phyloP scores from a whole-genome alignment of 1,140 invertebrate genomes.

The Bombus haemorrhoidalis region DNA sequence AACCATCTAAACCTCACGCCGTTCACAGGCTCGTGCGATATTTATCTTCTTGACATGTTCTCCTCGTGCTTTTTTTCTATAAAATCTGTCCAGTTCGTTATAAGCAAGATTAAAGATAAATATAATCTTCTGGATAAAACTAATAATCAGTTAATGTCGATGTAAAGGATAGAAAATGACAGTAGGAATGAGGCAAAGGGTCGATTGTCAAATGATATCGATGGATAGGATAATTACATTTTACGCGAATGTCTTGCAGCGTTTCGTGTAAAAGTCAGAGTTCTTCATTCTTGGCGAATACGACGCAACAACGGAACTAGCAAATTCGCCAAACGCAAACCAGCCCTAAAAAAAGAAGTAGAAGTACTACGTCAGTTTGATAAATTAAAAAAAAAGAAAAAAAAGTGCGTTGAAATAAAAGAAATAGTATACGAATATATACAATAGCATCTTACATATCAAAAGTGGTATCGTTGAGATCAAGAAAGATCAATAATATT shows the following conservation, averaged over 20 bases:
- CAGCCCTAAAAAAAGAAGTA: constrained; percentile 70
- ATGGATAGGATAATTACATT: background rate
- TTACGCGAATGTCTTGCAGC: background rate
- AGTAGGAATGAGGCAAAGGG: background rate
- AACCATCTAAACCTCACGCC: background rate
- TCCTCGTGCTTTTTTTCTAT: background rate
- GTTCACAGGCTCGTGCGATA: background rate
- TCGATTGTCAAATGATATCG: background rate
- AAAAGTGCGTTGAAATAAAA: background rate
- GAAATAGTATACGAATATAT: background rate
- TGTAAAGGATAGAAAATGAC: background rate
- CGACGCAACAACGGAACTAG: constrained; percentile 73
- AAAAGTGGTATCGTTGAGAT: background rate
- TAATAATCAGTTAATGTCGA: background rate
- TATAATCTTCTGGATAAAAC: background rate
- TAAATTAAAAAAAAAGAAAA: background rate
- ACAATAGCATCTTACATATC: too few species aligned
- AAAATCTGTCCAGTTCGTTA: background rate
- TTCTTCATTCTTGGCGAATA: constrained; percentile 56
- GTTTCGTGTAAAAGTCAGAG: background rate
- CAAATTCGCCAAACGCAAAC: constrained; percentile 70
- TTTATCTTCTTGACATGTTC: background rate
- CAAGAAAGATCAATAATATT: background rate
- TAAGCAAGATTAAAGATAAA: background rate
- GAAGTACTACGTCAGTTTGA: background rate